Percentiles rank a stretch among this genome's conserved stretches.
These are phyloP conservation scores for Trissonchulus latispiculum DNA, from an alignment of 2,888 invertebrate genomes.

Conservation along the genomic window DNA sequence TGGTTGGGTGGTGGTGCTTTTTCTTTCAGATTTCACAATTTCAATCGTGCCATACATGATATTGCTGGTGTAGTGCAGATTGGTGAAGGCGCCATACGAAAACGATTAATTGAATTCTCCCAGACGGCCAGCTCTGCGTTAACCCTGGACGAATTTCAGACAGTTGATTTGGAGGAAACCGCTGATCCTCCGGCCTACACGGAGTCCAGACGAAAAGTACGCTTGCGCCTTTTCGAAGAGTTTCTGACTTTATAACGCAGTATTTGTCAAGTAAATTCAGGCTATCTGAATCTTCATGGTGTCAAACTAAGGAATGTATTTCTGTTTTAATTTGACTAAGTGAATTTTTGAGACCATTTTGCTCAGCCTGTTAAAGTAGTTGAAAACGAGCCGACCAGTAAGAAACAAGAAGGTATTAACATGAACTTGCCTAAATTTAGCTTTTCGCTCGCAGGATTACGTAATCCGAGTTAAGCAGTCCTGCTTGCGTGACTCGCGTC, in stretches of 20 bases:
- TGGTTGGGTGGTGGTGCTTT: neutral
- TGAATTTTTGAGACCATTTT: too few species aligned
- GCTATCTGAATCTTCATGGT: too few species aligned
- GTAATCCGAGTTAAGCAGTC: too few species aligned
- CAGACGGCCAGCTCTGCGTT: constrained; percentile 89
- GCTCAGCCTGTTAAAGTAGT: too few species aligned
- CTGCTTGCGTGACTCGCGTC: too few species aligned
- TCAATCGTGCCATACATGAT: constrained; percentile 38
- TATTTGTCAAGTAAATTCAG: too few species aligned
- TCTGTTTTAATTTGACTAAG: too few species aligned
- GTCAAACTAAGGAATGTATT: too few species aligned
- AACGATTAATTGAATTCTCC: constrained; percentile 72
- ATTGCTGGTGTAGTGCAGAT: constrained; percentile 40
- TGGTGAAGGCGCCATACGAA: constrained; percentile 34
- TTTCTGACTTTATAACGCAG: constrained; percentile 37
- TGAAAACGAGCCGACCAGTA: too few species aligned
- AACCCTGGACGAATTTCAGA: constrained; percentile 92
- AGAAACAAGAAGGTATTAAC: too few species aligned
- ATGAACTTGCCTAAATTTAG: too few species aligned
- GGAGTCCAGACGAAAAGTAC: constrained; percentile 16
- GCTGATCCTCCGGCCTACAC: constrained; percentile 89
- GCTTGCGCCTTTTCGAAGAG: neutral
- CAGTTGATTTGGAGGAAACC: constrained; percentile 86
- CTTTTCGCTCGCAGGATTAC: too few species aligned
- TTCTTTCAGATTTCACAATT: constrained; percentile 26